A percentile compares a stretch with the other conserved stretches of the same genome.
These are phyloP conservation scores for Eulithis prunata DNA, from an alignment of 2,888 invertebrate species.

Conservation along the genomic window DNA sequence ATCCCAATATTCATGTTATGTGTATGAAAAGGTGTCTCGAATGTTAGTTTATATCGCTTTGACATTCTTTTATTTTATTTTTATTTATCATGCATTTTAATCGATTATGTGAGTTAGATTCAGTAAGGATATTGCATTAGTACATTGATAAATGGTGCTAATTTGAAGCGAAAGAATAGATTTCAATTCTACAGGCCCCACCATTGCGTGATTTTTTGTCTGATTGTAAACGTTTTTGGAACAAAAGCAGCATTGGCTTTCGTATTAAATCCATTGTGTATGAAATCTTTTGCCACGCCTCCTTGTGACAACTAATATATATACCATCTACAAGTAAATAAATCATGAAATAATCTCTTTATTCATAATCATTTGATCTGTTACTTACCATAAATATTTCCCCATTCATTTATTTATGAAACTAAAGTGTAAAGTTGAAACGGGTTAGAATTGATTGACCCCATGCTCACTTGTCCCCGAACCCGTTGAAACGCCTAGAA, in stretches of 20 bases:
- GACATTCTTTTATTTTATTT: conserved; percentile 22
- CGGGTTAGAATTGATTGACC: too few species aligned
- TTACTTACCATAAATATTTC: background rate
- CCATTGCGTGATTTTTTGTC: too few species aligned
- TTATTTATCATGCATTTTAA: conserved; percentile 18
- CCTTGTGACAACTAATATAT: too few species aligned
- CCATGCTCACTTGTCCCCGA: too few species aligned
- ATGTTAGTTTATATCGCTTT: conserved; percentile 20
- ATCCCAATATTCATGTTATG: background rate
- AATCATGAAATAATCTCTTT: background rate
- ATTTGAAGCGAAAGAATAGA: background rate
- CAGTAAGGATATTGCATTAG: background rate
- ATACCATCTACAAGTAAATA: too few species aligned
- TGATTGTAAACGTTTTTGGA: too few species aligned
- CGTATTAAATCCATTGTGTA: too few species aligned
- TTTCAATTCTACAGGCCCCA: too few species aligned
- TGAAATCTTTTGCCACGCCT: too few species aligned
- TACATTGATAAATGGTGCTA: background rate
- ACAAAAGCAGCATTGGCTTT: too few species aligned
- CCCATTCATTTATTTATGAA: too few species aligned
- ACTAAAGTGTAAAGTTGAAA: background rate
- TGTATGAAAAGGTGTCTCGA: conserved; percentile 15
- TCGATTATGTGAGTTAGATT: background rate
- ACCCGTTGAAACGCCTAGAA: too few species aligned
- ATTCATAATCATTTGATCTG: background rate